These are phyloP conservation scores for Chrysemys picta DNA, from an alignment of 2,113 vertebrate species.

Conservation along the genomic window DNA sequence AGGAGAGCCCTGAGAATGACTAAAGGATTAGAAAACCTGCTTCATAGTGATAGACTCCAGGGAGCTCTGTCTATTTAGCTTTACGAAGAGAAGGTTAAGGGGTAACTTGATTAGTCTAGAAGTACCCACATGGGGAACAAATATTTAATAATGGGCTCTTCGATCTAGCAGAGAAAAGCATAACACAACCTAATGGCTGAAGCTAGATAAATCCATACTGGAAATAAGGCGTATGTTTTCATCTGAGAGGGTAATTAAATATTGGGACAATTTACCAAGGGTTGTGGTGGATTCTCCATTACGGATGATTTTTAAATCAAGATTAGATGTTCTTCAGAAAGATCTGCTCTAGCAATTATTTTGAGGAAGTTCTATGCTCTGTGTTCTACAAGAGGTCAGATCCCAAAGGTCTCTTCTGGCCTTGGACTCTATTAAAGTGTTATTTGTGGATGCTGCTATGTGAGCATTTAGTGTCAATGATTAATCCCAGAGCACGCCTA, in stretches of 20 bases:
- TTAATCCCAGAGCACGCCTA: background rate
- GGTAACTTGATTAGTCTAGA: background rate
- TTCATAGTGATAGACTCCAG: too few species aligned
- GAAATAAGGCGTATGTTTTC: background rate
- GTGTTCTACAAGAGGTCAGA: too few species aligned
- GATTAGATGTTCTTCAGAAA: too few species aligned
- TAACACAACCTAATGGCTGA: background rate
- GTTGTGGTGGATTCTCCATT: background rate
- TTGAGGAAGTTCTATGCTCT: too few species aligned
- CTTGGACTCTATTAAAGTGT: background rate
- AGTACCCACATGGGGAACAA: background rate
- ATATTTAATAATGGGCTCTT: background rate
- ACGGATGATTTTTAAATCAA: too few species aligned
- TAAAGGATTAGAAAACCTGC: too few species aligned
- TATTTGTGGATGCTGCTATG: background rate
- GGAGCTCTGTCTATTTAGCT: background rate
- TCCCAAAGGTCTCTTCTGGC: too few species aligned
- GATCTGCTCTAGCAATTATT: too few species aligned
- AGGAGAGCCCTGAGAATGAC: background rate
- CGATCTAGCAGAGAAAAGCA: background rate
- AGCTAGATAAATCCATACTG: background rate
- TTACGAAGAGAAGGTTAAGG: background rate
- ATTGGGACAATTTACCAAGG: background rate
- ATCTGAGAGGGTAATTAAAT: background rate
- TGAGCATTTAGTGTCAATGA: too few species aligned